Percentiles rank a stretch among this genome's conserved stretches.
Conservation (phyloP, 2,888 invertebrate genomes). For the Lysandra bellargus region DNA sequence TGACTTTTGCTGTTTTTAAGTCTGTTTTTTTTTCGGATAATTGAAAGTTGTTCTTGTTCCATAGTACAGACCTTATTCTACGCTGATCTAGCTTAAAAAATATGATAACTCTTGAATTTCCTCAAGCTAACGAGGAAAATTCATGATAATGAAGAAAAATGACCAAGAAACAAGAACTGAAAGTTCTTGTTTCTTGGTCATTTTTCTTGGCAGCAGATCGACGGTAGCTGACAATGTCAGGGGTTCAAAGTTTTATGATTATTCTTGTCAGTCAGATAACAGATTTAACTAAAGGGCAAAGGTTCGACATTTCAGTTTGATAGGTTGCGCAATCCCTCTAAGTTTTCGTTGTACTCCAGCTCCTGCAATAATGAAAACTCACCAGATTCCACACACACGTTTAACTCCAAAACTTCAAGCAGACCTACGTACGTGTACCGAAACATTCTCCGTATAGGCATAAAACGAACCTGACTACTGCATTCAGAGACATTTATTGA, state of each 20-base stretch:
- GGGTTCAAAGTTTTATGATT: not conserved
- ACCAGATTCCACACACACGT: not conserved
- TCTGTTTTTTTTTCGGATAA: too few relatives aligned
- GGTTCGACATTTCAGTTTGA: not conserved
- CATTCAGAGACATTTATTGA: too few relatives aligned
- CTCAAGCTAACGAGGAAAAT: not conserved
- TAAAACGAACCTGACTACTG: too few relatives aligned
- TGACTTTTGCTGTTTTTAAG: too few relatives aligned
- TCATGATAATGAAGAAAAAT: too few relatives aligned
- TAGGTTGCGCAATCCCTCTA: not conserved
- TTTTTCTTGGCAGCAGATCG: conserved; percentile 10
- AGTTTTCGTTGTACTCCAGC: not conserved
- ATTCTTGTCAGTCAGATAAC: not conserved
- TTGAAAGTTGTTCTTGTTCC: not conserved
- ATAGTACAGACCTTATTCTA: not conserved
- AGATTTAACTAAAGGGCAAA: not conserved
- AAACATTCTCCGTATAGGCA: too few relatives aligned
- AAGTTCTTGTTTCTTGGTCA: conserved; percentile 9
- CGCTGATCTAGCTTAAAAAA: not conserved
- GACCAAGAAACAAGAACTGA: too few relatives aligned
- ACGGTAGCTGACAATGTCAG: not conserved
- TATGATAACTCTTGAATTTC: not conserved
- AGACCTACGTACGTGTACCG: not conserved
- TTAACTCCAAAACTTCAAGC: not conserved
- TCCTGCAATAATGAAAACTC: too few relatives aligned